These are phyloP conservation scores for Phalacrocorax aristotelis DNA, from an alignment of 2,113 vertebrate species.

Conservation along the genomic window DNA sequence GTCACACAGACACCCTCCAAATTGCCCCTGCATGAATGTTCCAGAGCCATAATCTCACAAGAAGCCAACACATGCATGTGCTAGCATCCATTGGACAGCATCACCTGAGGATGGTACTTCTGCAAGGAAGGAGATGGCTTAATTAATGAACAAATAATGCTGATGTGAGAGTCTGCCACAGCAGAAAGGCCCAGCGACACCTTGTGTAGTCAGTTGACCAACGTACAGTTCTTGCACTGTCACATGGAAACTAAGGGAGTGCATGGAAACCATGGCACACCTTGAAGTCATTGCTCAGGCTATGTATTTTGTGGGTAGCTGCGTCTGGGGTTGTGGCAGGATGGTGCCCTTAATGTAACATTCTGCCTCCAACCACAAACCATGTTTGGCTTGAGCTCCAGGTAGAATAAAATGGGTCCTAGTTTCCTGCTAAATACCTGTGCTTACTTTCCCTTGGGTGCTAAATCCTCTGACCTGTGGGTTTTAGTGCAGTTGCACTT, in stretches of 20 bases:
- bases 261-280: not conserved
- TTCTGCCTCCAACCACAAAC: not conserved
- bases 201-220: not conserved
- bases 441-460: not conserved
- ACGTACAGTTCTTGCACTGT: rapidly evolving
- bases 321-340: not conserved
- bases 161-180: not conserved
- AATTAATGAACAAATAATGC: not conserved
- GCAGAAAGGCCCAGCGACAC: not conserved
- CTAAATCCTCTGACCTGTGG: not conserved
- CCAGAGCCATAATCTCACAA: not conserved
- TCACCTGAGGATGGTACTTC: not conserved
- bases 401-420: not conserved
- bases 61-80: not conserved
- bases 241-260: not conserved
- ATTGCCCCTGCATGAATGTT: not conserved
- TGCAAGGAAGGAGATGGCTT: not conserved
- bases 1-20: not conserved
- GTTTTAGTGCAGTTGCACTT: rapidly evolving
- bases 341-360: not conserved
- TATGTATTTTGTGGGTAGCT: not conserved
- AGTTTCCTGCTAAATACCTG: not conserved
- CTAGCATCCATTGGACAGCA: not conserved
- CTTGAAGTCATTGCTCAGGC: not conserved
- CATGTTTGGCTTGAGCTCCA: not conserved